phyloP scores from a whole-genome alignment of 2,888 invertebrate genomes.

The Phortica okadai region DNA sequence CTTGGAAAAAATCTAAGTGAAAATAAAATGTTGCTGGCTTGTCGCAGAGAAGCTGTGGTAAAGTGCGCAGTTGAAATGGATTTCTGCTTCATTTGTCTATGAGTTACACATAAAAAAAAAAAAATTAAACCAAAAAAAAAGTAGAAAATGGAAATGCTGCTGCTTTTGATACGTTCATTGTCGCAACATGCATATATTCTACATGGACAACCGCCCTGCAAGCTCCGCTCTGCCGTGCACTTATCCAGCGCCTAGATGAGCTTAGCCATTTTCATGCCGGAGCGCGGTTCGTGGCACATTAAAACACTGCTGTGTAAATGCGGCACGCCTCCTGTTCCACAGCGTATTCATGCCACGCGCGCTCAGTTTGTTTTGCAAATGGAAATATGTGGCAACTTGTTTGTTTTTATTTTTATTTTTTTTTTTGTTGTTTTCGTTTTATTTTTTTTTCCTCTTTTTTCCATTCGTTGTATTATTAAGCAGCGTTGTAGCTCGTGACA shows the following conservation, averaged over 20 bases:
- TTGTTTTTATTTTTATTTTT: slow-evolving; percentile 38
- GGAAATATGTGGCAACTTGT: slow-evolving; percentile 48
- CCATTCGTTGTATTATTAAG: slow-evolving; percentile 53
- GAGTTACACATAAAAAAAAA: not conserved
- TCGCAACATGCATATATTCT: slow-evolving; percentile 19
- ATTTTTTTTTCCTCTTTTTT: slow-evolving; percentile 58
- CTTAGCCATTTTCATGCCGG: not conserved
- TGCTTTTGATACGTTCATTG: slow-evolving; percentile 15
- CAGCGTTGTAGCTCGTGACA: slow-evolving; percentile 47
- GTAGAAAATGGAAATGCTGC: not conserved
- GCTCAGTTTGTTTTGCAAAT: slow-evolving; percentile 51
- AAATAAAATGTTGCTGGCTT: not conserved
- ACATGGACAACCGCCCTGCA: not conserved
- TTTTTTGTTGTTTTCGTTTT: slow-evolving; percentile 48
- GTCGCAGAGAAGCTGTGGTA: slow-evolving; percentile 17
- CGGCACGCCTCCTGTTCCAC: not conserved
- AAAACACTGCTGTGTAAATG: not conserved
- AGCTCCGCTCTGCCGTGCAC: slow-evolving; percentile 11
- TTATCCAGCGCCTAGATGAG: slow-evolving; percentile 5
- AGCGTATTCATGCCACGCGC: slow-evolving; percentile 56
- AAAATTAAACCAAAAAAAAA: not conserved
- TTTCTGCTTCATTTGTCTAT: slow-evolving; percentile 30
- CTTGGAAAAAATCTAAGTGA: not conserved
- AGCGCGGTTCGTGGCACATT: not conserved
- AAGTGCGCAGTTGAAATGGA: slow-evolving; percentile 30